Evolutionary conservation across 2,888 invertebrate species (phyloP).

Genomic region (Orchestes rusci): DNA sequence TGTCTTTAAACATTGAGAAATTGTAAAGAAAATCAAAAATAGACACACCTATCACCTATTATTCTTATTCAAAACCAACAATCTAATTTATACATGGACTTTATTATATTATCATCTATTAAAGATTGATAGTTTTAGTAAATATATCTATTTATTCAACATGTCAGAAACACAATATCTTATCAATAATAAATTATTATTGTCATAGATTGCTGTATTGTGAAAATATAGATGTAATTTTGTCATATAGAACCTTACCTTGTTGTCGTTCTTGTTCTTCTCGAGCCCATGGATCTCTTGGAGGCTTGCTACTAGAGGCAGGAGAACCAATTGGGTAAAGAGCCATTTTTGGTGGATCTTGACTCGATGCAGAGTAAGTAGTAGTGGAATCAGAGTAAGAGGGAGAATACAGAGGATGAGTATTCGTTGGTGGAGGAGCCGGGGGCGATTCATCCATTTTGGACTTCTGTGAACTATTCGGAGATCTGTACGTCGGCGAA

Average conservation of each 20-base stretch:
- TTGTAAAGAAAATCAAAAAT: too few relatives aligned
- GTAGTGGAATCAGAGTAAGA: conserved; percentile 5
- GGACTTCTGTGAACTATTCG: conserved; percentile 49
- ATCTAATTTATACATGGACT: too few relatives aligned
- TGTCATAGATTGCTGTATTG: too few relatives aligned
- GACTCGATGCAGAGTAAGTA: conserved; percentile 60
- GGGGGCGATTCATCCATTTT: conserved; percentile 38
- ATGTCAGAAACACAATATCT: not conserved
- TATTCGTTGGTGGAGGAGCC: conserved; percentile 55
- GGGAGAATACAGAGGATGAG: conserved; percentile 53
- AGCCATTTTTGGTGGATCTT: conserved; percentile 67
- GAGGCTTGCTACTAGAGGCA: conserved; percentile 34
- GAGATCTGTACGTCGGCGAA: conserved; percentile 43
- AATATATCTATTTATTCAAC: not conserved
- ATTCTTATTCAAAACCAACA: too few relatives aligned
- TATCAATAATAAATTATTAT: too few relatives aligned
- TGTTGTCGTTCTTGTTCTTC: conserved; percentile 81
- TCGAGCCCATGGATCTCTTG: conserved; percentile 83
- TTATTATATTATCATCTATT: too few relatives aligned
- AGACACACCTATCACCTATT: too few relatives aligned
- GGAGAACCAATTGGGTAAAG: conserved; percentile 51
- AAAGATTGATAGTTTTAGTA: not conserved
- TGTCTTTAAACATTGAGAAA: too few relatives aligned
- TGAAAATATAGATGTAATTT: too few relatives aligned
- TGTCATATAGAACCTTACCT: conserved; percentile 14